Conservation (phyloP, 2,797 vertebrate species). For the Hozukius guyotensis region DNA sequence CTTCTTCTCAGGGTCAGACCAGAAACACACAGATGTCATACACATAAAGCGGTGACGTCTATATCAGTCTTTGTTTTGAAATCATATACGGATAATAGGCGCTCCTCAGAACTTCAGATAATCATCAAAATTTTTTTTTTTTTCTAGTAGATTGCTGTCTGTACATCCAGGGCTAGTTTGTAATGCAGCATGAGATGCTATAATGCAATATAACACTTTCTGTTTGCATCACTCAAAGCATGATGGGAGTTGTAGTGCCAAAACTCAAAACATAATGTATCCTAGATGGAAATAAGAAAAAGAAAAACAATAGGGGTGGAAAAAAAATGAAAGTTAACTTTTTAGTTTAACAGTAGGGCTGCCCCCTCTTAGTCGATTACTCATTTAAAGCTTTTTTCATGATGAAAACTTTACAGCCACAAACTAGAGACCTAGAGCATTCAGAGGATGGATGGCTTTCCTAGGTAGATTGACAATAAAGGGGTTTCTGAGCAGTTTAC, state of each 20-base stretch:
- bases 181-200: neutral
- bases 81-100: neutral
- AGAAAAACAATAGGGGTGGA: too few species aligned
- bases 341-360: neutral
- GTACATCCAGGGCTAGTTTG: neutral
- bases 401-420: too few species aligned
- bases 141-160: neutral
- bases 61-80: neutral
- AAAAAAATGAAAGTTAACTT: neutral
- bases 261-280: too few species aligned
- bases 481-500: too few species aligned
- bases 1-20: neutral
- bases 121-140: neutral
- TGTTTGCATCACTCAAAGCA: neutral
- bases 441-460: too few species aligned
- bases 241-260: neutral
- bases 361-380: too few species aligned
- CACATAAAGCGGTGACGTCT: neutral
- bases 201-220: neutral
- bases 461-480: too few species aligned
- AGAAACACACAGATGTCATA: too few species aligned
- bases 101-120: neutral
- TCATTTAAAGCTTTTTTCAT: too few species aligned
- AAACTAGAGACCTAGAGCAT: too few species aligned
- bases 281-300: neutral